Evolutionary conservation across 1,140 invertebrate species (phyloP), one percentile per base, ranked within the genome.

Genomic region (Tetragonula clypearis): DNA sequence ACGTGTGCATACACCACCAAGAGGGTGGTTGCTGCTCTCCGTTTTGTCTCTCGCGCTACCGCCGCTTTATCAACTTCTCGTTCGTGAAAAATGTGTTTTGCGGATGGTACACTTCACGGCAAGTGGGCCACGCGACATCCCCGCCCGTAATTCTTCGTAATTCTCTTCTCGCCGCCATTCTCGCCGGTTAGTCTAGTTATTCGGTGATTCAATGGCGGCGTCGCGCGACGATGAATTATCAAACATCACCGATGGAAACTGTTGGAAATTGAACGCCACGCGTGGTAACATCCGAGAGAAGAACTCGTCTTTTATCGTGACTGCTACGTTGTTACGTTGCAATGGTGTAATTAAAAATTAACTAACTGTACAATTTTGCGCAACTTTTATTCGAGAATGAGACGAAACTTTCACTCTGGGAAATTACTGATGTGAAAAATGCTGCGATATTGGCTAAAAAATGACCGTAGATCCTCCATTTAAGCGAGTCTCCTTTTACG

Each of bases 31-130:
- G 62, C 19, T 75, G 26, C 73, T 74, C 73, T 65, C 26, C 72
- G 79, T 72, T 83, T 81, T 83, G 84, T 86, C 85, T 66, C 56
- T 77, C 68, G 26, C 68, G 26, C 41, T 26, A 23, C 62, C 74
- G 6, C 19, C 73, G 26, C 53, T 76, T 15, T 69, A 68, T 83
- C 19, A 69, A 65, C 60, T 68, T 23, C 73, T 68, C 62, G 74
- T 58, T 68, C 62, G 74, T 58, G 65, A 83, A 83, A 83, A 83
- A 83, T 78, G 53, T 62, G 55, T 58, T 56, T 23, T 12, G 41
- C 55, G 30, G 73, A 82, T 82, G 62, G 77, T 82, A 77, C 73
- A 68, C 62, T 82, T 77, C 19, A 30, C 74, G 65, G 35, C 65
- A 69, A 78, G 62, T 83, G 62, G 62, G 21, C 55, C 74, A 49